These are phyloP conservation scores for Pangasius larnaudii DNA, from an alignment of 2,797 vertebrate species.

Conservation along the genomic window DNA sequence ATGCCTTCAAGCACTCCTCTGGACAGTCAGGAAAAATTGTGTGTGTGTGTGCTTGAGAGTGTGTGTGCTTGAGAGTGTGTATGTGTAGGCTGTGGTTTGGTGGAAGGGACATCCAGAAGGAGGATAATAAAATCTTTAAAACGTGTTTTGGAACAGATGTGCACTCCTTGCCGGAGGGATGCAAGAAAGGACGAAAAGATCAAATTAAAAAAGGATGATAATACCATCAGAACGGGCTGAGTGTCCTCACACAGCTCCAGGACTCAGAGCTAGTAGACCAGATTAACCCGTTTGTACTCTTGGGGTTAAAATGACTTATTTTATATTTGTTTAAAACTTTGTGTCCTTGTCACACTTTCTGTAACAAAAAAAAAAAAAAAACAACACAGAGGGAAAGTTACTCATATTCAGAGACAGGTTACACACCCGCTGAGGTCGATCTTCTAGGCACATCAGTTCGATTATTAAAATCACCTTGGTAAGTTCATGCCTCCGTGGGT, in stretches of 20 bases:
- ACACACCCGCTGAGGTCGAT: too few species aligned
- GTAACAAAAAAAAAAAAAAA: neutral
- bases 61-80: conserved; percentile 36
- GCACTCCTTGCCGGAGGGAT: conserved; percentile 42
- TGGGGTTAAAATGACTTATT: neutral
- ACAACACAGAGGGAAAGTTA: neutral
- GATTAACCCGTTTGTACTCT: conserved; percentile 1
- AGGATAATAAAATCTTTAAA: conserved; percentile 44
- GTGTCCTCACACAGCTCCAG: conserved; percentile 21
- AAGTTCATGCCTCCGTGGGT: neutral
- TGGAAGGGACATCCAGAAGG: conserved; percentile 9
- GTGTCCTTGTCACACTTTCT: conserved; percentile 2
- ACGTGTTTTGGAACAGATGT: conserved; percentile 48
- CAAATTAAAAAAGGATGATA: conserved; percentile 47
- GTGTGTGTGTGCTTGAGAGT: conserved; percentile 25
- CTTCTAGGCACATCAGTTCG: neutral
- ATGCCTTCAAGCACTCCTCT: conserved; percentile 32
- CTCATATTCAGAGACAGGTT: neutral
- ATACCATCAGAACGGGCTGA: conserved; percentile 28
- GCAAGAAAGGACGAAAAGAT: conserved; percentile 24
- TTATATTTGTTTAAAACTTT: neutral
- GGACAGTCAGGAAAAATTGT: conserved; percentile 1
- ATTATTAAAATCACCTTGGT: neutral
- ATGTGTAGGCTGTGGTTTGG: neutral
- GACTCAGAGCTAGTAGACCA: neutral